Evolutionary conservation across 1,140 invertebrate genomes (phyloP).

Genomic region (Trichoplusia ni): DNA sequence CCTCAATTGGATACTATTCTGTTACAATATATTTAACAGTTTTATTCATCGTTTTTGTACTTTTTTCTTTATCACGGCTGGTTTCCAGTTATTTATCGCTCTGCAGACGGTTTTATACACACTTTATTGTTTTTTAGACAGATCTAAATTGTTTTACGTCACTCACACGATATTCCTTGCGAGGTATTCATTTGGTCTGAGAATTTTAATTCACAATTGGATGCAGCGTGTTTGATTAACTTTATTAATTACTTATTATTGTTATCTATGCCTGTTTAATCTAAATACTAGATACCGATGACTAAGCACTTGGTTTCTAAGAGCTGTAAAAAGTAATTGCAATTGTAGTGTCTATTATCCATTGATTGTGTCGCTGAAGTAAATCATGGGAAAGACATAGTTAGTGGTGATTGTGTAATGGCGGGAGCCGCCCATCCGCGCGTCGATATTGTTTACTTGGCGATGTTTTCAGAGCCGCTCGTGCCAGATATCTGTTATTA

Average conservation of each 20-base stretch:
- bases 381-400: constrained; percentile 14
- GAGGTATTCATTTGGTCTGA: too few species aligned
- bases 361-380: constrained; percentile 7
- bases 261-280: too few species aligned
- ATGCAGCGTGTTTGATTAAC: too few species aligned
- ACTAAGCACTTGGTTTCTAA: too few species aligned
- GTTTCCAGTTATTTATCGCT: background rate
- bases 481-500: constrained; percentile 39
- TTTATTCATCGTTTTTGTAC: background rate
- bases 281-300: too few species aligned
- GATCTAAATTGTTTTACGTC: background rate
- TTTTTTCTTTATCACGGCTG: background rate
- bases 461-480: background rate
- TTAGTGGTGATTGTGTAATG: constrained; percentile 6
- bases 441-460: constrained; percentile 5
- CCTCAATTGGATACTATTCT: background rate
- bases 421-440: constrained; percentile 1
- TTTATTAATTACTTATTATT: too few species aligned
- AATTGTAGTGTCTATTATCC: background rate
- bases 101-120: background rate
- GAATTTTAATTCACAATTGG: too few species aligned
- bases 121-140: background rate
- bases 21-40: background rate
- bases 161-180: background rate
- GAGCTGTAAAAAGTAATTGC: background rate